Base-by-base conservation (phyloP, 2,888 invertebrate genomes). In the Chymomyza procnemis region DNA sequence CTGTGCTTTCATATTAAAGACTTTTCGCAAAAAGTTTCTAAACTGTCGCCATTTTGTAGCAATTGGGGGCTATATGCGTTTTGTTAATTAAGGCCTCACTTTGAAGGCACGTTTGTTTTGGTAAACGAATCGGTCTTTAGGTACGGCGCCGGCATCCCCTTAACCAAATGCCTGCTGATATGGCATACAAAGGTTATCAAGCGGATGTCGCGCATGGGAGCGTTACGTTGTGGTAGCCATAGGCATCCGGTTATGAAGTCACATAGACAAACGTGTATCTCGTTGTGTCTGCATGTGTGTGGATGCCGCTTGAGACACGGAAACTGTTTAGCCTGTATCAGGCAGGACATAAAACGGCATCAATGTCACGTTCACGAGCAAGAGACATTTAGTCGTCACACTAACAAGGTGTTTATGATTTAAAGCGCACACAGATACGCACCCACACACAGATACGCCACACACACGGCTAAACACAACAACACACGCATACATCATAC, bases 321-420 rank as follows among this genome's bases (percentile, higher is more conserved):
- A 79, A 83, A 75, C 84, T 78, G 81, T 76, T 77, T 67, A 54
- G 61, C 52, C 66, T 34, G 61, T 71, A 75, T 67, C 66, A 65
- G 54, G 60, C 58, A 21, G 73, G 69, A 81, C 75, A 82, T 78
- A 82, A 85, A 82, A 75, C 75, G 84, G 80, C 87, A 87, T 87
- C 88, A 88, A 87, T 88, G 88, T 88, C 88, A 88, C 88, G 88
- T 88, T 87, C 86, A 78, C 74, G 19, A 76, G 67, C 76, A n/a
- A n/a, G 50, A 18, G 19, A 50, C 50, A 50, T 16, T 50, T 50
- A 18, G 50, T 21, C 54, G 67, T 65, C 58, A 61, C 78, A 69
- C 79, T 84, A 84, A 84, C 86, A 86, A 84, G 84, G 81, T 85
- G 84, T 83, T 81, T 83, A 78, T 78, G 85, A 75, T 75, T 83